phyloP scores from a whole-genome alignment of 2,113 vertebrate genomes.

The Pontoporia blainvillei region DNA sequence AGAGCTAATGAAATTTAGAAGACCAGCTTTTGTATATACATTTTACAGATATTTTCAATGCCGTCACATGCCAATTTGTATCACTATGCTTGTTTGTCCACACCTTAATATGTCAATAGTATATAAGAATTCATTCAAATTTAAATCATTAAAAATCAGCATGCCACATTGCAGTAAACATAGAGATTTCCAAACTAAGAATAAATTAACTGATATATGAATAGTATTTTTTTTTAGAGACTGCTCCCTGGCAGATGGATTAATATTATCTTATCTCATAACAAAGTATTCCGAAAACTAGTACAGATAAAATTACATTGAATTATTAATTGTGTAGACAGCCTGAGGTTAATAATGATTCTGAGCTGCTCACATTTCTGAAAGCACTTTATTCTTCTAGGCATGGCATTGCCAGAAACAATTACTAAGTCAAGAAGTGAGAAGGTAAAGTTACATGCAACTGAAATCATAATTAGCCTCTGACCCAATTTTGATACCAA shows the following conservation, averaged over 20 bases:
- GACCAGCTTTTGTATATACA: accelerated
- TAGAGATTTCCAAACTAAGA: neutral
- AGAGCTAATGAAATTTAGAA: neutral
- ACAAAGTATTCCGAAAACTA: conserved; percentile 84
- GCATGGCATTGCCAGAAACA: conserved; percentile 86
- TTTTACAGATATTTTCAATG: neutral
- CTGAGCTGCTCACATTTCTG: conserved; percentile 90
- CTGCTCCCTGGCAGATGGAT: neutral
- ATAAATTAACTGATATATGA: conserved; percentile 26
- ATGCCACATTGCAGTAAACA: neutral
- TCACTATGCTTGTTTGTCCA: neutral
- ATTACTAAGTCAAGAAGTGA: conserved; percentile 84
- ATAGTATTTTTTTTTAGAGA: conserved; percentile 43
- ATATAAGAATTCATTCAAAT: conserved; percentile 15
- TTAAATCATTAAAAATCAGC: conserved; percentile 17
- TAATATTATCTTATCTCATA: conserved; percentile 74
- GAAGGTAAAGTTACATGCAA: conserved; percentile 85
- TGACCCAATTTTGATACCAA: conserved; percentile 89
- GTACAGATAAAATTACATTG: conserved; percentile 93
- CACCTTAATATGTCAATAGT: neutral
- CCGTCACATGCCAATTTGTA: neutral
- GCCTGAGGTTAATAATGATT: conserved; percentile 89
- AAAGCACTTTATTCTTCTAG: conserved; percentile 84
- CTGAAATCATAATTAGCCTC: conserved; percentile 81
- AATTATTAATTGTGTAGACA: conserved; percentile 94